Conservation (phyloP, 2,888 invertebrate species). For the Calliphora vomitoria region DNA sequence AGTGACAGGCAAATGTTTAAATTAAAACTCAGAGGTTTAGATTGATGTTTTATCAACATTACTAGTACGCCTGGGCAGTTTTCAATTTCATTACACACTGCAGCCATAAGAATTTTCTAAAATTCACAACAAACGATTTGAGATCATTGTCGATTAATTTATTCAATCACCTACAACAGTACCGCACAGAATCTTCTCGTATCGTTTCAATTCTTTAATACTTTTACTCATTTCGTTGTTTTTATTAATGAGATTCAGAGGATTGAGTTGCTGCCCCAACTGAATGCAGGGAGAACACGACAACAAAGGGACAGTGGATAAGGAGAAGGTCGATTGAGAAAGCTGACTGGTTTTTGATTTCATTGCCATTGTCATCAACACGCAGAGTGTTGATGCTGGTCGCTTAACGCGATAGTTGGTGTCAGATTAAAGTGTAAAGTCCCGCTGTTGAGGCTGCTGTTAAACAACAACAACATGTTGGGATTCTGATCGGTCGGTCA, state of each 20-base stretch:
- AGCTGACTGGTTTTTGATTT: conserved; percentile 62
- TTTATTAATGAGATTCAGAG: conserved; percentile 45
- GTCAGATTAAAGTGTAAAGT: conserved; percentile 75
- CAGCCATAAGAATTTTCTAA: background rate
- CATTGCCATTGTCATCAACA: conserved; percentile 76
- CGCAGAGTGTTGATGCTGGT: conserved; percentile 72
- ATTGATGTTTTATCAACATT: background rate
- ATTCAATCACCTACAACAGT: conserved; percentile 77
- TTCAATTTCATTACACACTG: conserved; percentile 30
- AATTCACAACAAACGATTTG: conserved; percentile 60
- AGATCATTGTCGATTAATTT: conserved; percentile 79
- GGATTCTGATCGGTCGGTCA: background rate
- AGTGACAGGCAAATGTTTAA: background rate
- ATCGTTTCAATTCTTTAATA: conserved; percentile 3
- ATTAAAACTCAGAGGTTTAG: background rate
- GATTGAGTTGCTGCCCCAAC: conserved; percentile 49
- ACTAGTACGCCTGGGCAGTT: background rate
- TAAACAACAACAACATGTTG: conserved; percentile 12
- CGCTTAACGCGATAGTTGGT: conserved; percentile 70
- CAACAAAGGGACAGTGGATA: conserved; percentile 37
- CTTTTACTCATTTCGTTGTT: conserved; percentile 20
- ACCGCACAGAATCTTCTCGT: conserved; percentile 23
- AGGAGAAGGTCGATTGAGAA: conserved; percentile 44
- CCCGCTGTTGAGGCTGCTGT: conserved; percentile 73
- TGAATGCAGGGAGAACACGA: conserved; percentile 18